Base-by-base conservation (phyloP, 2,888 invertebrate species). In the Marasmarcha lunaedactyla region DNA sequence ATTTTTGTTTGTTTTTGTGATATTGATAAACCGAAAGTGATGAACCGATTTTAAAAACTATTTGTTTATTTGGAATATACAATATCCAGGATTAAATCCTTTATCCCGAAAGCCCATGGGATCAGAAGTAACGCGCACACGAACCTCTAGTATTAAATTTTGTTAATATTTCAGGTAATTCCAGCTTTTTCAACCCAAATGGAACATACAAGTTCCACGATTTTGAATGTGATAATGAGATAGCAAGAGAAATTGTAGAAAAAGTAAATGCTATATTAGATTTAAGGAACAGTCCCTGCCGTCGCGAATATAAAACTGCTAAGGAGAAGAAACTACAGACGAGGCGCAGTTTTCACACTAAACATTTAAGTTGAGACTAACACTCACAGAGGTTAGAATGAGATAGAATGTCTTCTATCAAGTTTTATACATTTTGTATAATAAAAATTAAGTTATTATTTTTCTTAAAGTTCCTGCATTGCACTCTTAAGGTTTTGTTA, bases 261-360 rank as follows among this genome's bases (percentile, higher is more conserved):
- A 95, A 96, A 79, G 87, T 97, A 9, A 93, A 92, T 69, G 89
- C 93, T 43, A 95, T 96, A 46, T 71, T 97, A 44, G 93, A 95
- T 58, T 81, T 95, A 52, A 86, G 91, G 47, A 90, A 91, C 38
- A 94, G 93, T 63, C 86, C 88, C 2, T 90, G 91, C 45, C 84
- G 94, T 36, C 90, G 92, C 49, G 94, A 95, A 61, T 97, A 94
- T 71, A 84, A 94, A 50, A 88, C 90, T 35, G 85, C 89, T 37
- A 88, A 89, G 61, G 92, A 92, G 57, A 87, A 87, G 48, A 92
- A 91, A 71, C 70, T 85, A 14, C 86, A 87, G 39, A 81, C 86
- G 12, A 79, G 88, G 63, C 77, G 87, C 56, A 89, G 87, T 63
- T 88, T 88, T 57, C 85, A 86, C 50, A 63, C 64, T 1, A 72